A percentile compares a stretch with the other conserved stretches of the same genome.
Conservation (phyloP, 2,797 vertebrate genomes). For the Manis crassicaudata region DNA sequence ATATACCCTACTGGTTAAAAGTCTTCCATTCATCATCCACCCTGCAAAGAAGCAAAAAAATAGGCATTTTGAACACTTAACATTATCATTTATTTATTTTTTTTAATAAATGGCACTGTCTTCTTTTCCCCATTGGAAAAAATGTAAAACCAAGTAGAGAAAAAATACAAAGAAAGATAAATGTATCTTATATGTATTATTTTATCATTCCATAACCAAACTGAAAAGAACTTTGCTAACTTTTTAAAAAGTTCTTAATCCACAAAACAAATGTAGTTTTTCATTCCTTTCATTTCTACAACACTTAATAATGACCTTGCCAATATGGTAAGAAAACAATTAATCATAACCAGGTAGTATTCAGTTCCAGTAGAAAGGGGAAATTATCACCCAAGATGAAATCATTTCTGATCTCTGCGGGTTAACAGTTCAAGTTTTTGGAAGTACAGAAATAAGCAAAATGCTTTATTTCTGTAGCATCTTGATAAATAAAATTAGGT, state of each 20-base stretch:
- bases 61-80: conserved; percentile 33
- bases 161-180: conserved; percentile 40
- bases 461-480: conserved; percentile 30
- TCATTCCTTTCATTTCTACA: conserved; percentile 46
- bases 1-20: not conserved
- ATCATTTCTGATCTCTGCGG: conserved; percentile 29
- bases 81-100: not conserved
- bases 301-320: conserved; percentile 46
- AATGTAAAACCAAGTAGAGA: conserved; percentile 40
- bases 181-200: conserved; percentile 42
- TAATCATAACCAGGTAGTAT: conserved; percentile 32
- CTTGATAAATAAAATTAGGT: conserved; percentile 34
- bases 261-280: conserved; percentile 31
- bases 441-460: conserved; percentile 49
- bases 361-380: not conserved
- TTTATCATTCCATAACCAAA: conserved; percentile 46
- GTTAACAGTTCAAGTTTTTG: conserved; percentile 10
- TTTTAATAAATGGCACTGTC: conserved; percentile 49
- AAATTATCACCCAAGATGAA: conserved; percentile 48
- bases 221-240: conserved; percentile 20
- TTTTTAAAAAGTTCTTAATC: not conserved
- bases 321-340: not conserved
- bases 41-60: conserved; percentile 8
- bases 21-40: not conserved
- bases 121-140: not conserved